Percentiles rank a stretch among this genome's conserved stretches.
phyloP scores from a whole-genome alignment of 2,888 invertebrate species.

The Spodoptera picta region DNA sequence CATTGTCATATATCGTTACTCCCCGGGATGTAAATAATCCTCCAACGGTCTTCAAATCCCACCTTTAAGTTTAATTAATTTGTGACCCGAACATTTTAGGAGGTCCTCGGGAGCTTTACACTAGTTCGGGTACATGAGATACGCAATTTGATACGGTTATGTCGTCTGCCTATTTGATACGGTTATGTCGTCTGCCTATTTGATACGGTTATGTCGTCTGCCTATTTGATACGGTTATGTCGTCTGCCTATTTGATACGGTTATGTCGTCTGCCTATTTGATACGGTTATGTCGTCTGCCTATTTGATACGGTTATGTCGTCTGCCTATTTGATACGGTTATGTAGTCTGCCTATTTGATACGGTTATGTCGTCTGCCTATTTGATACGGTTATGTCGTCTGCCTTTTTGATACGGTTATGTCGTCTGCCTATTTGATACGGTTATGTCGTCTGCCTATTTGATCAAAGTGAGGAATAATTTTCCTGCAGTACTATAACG shows the following conservation, averaged over 20 bases:
- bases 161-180: background rate
- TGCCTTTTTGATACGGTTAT: conserved; percentile 19
- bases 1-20: conserved; percentile 25
- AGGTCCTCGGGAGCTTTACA: conserved; percentile 5
- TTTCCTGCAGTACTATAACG: no score
- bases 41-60: conserved; percentile 36
- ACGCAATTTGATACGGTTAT: conserved; percentile 18
- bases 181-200: background rate
- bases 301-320: background rate
- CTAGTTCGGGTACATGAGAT: background rate
- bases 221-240: no score
- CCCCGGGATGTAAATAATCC: conserved; percentile 34
- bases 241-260: background rate
- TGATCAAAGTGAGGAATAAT: no score
- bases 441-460: conserved; percentile 4
- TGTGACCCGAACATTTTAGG: conserved; percentile 30
- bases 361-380: conserved; percentile 22
- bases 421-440: conserved; percentile 19
- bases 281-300: background rate
- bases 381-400: conserved; percentile 17
- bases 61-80: conserved; percentile 44
- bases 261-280: background rate
- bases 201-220: background rate
- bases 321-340: conserved; percentile 14
- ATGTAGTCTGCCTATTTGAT: conserved; percentile 27